phyloP scores from a whole-genome alignment of 2,797 vertebrate species.

The Potorous gilbertii region DNA sequence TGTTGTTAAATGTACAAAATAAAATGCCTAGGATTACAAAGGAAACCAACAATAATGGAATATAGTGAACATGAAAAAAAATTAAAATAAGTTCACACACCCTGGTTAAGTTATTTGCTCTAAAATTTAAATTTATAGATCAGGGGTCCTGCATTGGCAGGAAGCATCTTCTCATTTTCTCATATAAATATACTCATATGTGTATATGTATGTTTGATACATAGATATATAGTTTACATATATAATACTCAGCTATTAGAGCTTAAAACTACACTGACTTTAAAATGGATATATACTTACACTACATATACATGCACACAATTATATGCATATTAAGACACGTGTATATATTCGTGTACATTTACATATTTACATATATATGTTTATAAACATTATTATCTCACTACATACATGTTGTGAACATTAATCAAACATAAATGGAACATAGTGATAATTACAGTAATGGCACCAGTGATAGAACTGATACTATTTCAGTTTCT shows the following conservation, averaged over 20 bases:
- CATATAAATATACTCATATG: not conserved
- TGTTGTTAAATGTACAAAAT: not conserved
- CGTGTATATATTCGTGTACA: not conserved
- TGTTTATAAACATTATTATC: not conserved
- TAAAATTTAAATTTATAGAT: not conserved
- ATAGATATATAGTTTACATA: not conserved
- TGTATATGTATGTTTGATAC: not conserved
- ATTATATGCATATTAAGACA: not conserved
- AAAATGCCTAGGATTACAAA: not conserved
- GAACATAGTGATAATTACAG: not conserved
- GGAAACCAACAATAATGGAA: not conserved
- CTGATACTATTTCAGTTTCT: not conserved
- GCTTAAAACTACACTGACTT: not conserved
- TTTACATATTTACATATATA: not conserved
- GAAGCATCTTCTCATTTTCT: not conserved
- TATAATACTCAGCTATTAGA: not conserved
- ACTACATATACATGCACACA: not conserved
- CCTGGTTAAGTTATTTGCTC: not conserved
- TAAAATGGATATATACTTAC: not conserved
- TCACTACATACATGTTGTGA: not conserved
- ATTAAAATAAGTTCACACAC: not conserved
- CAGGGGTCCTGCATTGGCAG: not conserved
- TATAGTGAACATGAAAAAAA: not conserved
- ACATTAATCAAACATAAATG: not conserved
- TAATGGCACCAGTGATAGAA: not conserved